Base-by-base conservation (phyloP, 2,888 invertebrate species). In the Ommatoiulus sabulosus region DNA sequence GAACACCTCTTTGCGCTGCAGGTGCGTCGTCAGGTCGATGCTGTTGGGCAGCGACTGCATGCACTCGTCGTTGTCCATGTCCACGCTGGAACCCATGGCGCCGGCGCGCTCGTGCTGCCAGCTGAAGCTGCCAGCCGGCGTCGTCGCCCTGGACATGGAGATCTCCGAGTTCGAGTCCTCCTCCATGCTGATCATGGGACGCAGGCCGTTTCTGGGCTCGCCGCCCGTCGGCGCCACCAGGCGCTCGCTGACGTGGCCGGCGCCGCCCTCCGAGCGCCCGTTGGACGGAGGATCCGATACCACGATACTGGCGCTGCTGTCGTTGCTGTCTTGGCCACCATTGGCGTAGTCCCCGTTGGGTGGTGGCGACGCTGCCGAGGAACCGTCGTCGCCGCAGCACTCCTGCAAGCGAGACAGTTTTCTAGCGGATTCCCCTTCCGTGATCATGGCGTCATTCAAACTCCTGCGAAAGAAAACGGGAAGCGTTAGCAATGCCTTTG, bases 1-100 rank as follows among this genome's bases (percentile, higher is more conserved):
- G 93, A 87, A 86, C 5, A 85, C 63, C 6, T 89, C 89, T 92
- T 97, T 97, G 91, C 96, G 95, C 91, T 96, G 92, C 89, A 92
- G 90, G 57, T 91, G 91, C 85, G 90, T 90, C 8, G 90, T 90
- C 87, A 91, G 88, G 89, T 91, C 91, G 88, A 91, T 91, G 24
- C 91, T 91, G 10, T 90, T 90, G 87, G 90, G 91, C 12, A 90
- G 88, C 12, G 72, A 35, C 1, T 87, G 80, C 63, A 80, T 15
- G 44, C 43, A n/a, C 15, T 80, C 87, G 12, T 80, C 87, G 20
- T 12, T 35, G 84, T 35, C 84, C 35, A 35, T 35, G 35, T 35
- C 35, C 35, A 35, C 35, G 35, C 35, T 35, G 35, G 35, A 35
- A 35, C 35, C 35, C 24, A 35, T 15, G 84, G 43, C 8, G 43